Base-by-base conservation (phyloP, 2,113 vertebrate species). In the Protobothrops mucrosquamatus region DNA sequence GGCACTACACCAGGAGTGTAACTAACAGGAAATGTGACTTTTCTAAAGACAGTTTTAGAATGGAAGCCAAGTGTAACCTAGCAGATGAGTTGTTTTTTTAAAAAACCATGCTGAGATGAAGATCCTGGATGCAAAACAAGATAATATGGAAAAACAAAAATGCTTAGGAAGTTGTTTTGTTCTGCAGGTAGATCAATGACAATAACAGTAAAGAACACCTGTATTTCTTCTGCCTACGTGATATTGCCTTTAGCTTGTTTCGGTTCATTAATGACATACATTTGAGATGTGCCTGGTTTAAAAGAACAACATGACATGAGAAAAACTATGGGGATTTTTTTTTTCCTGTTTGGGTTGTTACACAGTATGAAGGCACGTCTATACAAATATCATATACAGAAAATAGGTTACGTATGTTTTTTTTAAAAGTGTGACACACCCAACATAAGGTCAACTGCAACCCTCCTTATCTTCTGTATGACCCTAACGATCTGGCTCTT, bases 41-140 rank as follows among this genome's bases (percentile, higher is more conserved):
- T 93, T 56, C 55, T 94, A 88, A 95, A 96, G 87, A 88, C 2
- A 2, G 0, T 1, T 93, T 61, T 95, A 69, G 88, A 96, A 93
- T 61, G 5, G 9, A 93, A 94, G 43, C 24, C 91, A 96, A 96
- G 85, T 46, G 6, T 94, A 89, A 93, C 10, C 57, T 85, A 69
- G 29, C 46, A 95, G 48, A 95, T 54, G 2, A 57, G 39, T 85
- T n/a, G 14, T 55, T 55, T 0, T 55, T 18, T 18, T 34, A 51
- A 51, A 48, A 48, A 51, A 85, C 23, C 92, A 15, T 56, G 14
- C 26, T 89, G 48, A 93, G 74, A 85, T 23, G 48, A 12, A 92
- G 88, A 95, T 92, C 2, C 14, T 93, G 22, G 61, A 64, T 90
- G 64, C 57, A 88, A 93, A 94, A 93, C 0, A 0, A 86, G 24